A percentile compares a stretch with the other conserved stretches of the same genome.
phyloP scores from a whole-genome alignment of 1,140 invertebrate species.

The Varroa destructor region DNA sequence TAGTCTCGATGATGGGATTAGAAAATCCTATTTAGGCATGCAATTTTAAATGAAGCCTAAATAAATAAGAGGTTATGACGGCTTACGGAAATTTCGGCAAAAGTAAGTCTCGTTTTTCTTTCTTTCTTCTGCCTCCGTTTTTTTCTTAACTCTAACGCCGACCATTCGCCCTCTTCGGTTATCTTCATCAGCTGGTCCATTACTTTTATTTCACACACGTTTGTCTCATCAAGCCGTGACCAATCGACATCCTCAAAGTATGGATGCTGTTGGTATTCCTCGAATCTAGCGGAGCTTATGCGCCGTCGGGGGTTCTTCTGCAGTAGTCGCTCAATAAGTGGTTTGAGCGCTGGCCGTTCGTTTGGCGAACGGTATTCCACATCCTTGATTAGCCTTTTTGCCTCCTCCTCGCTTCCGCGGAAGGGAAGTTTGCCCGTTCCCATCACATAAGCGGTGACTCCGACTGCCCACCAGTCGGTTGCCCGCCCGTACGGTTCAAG shows the following conservation, averaged over 20 bases:
- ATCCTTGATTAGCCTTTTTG: background rate
- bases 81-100: slow-evolving; percentile 4
- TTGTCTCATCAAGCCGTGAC: background rate
- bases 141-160: background rate
- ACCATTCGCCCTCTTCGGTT: background rate
- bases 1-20: too few species aligned
- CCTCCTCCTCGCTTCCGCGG: background rate
- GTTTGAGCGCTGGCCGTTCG: background rate
- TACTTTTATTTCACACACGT: background rate
- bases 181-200: slow-evolving; percentile 1
- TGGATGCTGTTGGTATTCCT: background rate
- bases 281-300: background rate
- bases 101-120: background rate
- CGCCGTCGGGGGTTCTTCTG: background rate
- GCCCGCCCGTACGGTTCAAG: slow-evolving; percentile 1
- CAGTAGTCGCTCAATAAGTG: background rate
- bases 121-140: background rate
- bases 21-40: too few species aligned
- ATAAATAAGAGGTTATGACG: background rate
- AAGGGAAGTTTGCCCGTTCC: slow-evolving; percentile 14
- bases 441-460: background rate
- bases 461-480: slow-evolving; percentile 12
- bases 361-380: background rate
- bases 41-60: too few species aligned
- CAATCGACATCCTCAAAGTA: background rate